These are phyloP conservation scores for Xestia sexstrigata DNA, from an alignment of 2,888 invertebrate genomes.

Conservation along the genomic window DNA sequence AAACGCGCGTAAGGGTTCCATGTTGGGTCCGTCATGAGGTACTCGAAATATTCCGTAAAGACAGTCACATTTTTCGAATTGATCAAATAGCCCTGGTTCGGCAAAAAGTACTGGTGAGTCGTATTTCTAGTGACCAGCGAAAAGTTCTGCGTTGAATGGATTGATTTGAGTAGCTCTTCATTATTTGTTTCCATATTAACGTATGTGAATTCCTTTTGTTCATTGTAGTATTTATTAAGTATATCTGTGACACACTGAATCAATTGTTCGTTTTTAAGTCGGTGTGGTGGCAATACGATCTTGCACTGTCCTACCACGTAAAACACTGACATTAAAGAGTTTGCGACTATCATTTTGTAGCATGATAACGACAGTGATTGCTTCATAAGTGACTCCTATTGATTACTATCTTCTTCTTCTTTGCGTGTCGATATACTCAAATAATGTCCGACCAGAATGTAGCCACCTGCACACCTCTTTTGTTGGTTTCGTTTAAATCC, in stretches of 20 bases:
- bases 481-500: too few relatives aligned
- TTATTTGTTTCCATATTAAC: conserved; percentile 42
- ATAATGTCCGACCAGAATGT: too few relatives aligned
- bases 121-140: conserved; percentile 37
- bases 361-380: conserved; percentile 10
- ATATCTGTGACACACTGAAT: conserved; percentile 46
- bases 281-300: conserved; percentile 1
- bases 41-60: conserved; percentile 60
- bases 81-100: conserved; percentile 70
- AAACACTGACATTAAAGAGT: conserved; percentile 27
- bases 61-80: conserved; percentile 52
- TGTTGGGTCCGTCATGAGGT: conserved; percentile 63
- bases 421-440: too few relatives aligned
- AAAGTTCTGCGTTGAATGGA: conserved; percentile 32
- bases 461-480: too few relatives aligned
- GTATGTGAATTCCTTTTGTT: conserved; percentile 53
- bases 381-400: conserved; percentile 17
- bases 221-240: conserved; percentile 48
- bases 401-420: background rate
- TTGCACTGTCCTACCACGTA: conserved; percentile 35
- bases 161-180: conserved; percentile 41
- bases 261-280: conserved; percentile 22
- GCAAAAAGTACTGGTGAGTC: conserved; percentile 24
- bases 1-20: conserved; percentile 77
- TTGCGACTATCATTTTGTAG: conserved; percentile 51